These are phyloP conservation scores for Elgaria multicarinata DNA, from an alignment of 2,113 vertebrate genomes.

Conservation along the genomic window DNA sequence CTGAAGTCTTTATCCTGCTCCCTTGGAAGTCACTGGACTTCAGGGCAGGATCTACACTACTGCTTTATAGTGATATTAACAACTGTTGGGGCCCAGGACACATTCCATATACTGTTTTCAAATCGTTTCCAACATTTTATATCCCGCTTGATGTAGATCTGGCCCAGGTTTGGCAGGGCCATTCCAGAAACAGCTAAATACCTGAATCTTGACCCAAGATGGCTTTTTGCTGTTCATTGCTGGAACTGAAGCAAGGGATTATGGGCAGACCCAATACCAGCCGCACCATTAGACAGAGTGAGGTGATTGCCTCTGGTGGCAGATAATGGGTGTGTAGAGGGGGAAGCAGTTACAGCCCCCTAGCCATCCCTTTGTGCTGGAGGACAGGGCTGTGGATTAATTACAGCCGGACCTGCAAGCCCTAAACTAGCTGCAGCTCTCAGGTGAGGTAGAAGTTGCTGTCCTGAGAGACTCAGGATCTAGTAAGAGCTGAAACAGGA, in stretches of 20 bases:
- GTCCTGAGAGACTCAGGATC: too few relatives aligned
- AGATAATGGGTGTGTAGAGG: neutral
- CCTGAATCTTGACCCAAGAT: neutral
- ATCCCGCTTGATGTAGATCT: too few relatives aligned
- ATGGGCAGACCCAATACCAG: too few relatives aligned
- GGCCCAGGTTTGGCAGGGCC: neutral
- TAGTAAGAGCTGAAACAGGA: too few relatives aligned
- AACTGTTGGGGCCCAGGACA: too few relatives aligned
- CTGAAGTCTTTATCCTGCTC: conserved; percentile 28
- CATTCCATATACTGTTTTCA: too few relatives aligned
- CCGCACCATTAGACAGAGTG: neutral
- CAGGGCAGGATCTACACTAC: too few relatives aligned
- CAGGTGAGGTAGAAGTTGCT: neutral
- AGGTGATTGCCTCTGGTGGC: neutral
- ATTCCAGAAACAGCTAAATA: neutral
- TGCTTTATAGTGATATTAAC: too few relatives aligned
- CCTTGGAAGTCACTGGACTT: neutral
- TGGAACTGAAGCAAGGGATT: neutral
- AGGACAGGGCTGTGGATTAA: neutral
- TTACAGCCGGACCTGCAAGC: too few relatives aligned
- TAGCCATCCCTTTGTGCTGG: neutral
- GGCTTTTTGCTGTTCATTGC: neutral
- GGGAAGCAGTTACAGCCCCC: neutral
- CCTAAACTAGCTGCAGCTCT: neutral
- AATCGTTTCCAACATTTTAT: too few relatives aligned